These are phyloP conservation scores for Hirtodrosophila alboralis DNA, from an alignment of 2,888 invertebrate genomes.

Conservation along the genomic window DNA sequence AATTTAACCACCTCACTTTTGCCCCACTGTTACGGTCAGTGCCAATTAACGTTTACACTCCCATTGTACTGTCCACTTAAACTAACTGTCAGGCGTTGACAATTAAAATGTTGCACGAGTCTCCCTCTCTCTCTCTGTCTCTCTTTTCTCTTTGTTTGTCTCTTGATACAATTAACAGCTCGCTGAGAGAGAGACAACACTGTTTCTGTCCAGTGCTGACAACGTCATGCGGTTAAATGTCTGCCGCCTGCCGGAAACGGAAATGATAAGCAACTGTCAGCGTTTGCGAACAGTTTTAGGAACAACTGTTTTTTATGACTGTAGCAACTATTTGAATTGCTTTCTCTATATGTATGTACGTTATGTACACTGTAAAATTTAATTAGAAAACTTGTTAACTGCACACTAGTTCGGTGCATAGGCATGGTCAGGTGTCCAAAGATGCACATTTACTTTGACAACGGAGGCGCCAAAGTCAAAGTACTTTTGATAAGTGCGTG, in stretches of 20 bases:
- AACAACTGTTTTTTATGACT: constrained; percentile 45
- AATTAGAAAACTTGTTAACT: constrained; percentile 60
- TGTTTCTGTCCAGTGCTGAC: constrained; percentile 29
- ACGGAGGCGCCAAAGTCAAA: constrained; percentile 55
- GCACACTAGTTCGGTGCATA: constrained; percentile 3
- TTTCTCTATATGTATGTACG: neutral
- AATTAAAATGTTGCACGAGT: constrained; percentile 54
- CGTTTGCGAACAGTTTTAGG: constrained; percentile 34
- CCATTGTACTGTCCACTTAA: constrained; percentile 51
- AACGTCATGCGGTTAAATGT: constrained; percentile 49
- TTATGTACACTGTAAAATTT: constrained; percentile 47
- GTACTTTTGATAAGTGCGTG: constrained; percentile 71
- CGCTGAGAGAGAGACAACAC: neutral
- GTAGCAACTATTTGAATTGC: constrained; percentile 15
- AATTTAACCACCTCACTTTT: constrained; percentile 8
- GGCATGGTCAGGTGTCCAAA: constrained; percentile 39
- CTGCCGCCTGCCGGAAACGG: constrained; percentile 60
- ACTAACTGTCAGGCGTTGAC: constrained; percentile 53
- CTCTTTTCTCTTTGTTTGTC: constrained; percentile 1
- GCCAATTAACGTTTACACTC: constrained; percentile 58
- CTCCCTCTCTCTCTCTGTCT: neutral
- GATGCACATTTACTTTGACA: constrained; percentile 64
- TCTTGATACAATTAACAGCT: constrained; percentile 1
- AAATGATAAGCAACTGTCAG: constrained; percentile 70
- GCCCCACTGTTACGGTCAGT: constrained; percentile 1